Evolutionary conservation across 2,888 invertebrate genomes (phyloP).

Genomic region (Lepidocyrtinus sp.): DNA sequence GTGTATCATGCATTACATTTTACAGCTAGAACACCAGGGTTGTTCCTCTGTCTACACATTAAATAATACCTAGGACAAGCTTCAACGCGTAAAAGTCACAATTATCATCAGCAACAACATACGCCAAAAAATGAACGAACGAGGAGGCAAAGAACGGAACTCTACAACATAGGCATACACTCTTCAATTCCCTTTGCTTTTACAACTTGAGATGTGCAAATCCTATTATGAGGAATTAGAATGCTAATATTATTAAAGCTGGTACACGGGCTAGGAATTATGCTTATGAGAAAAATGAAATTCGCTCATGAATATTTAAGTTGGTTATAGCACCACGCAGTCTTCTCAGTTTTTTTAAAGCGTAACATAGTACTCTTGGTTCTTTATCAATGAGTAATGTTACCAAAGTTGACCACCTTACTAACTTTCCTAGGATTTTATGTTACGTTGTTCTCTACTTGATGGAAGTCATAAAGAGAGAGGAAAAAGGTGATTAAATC

Average conservation of each 20-base stretch:
- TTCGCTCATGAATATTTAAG: slow-evolving; percentile 48
- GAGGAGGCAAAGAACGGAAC: neutral
- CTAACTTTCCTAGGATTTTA: too few species aligned
- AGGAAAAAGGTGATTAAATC: slow-evolving; percentile 43
- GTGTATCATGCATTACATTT: neutral
- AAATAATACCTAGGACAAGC: neutral
- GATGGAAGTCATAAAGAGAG: slow-evolving; percentile 17
- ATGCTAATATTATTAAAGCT: slow-evolving; percentile 30
- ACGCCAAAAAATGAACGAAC: neutral
- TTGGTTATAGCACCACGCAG: slow-evolving; percentile 50
- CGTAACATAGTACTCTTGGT: neutral
- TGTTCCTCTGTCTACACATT: neutral
- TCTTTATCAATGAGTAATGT: slow-evolving; percentile 23
- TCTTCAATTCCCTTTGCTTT: slow-evolving; percentile 11
- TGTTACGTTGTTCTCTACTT: too few species aligned
- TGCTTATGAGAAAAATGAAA: neutral
- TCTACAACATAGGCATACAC: neutral
- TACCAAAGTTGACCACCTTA: too few species aligned
- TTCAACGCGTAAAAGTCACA: neutral
- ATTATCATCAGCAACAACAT: neutral
- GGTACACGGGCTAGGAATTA: neutral
- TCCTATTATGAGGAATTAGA: slow-evolving; percentile 36
- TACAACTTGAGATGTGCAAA: slow-evolving; percentile 14
- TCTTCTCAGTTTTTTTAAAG: slow-evolving; percentile 20
- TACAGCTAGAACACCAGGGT: too few species aligned